Base-by-base conservation (phyloP, 2,888 invertebrate genomes). In the Linyphia triangularis region DNA sequence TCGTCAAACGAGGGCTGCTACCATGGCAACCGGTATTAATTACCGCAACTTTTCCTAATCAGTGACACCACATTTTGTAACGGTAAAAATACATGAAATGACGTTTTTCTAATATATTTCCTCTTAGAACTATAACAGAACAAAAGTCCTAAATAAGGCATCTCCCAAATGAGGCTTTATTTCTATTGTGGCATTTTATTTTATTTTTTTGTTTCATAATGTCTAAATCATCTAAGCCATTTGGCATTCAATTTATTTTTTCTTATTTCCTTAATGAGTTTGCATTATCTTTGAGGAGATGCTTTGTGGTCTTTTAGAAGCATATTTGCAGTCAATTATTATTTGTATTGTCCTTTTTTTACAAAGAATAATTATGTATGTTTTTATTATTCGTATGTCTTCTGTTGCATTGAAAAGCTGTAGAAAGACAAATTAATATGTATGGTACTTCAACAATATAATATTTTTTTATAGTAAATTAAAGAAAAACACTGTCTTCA, bases 1-100 rank as follows among this genome's bases (percentile, higher is more conserved):
- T 81, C 69, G 33, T 30, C 57, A 10, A 59, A 37, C n/a, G 24
- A 22, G 24, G n/a, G 0, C 40, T 40, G 40, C 40, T 13, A 16
- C 40, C 16, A 40, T 51, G 33, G 57, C 69, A 81, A 30, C 59
- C 37, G 16, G 28, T 19, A 33, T 81, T 81, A 81, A 81, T 81
- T 81, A 59, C 57, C 30, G 5, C 24, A 37, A 10, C 22, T 37
- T 67, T 28, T 37, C 59, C 57, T 81, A 59, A 70, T 59, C 33
- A 81, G 59, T 70, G 69, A 69, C 81, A 37, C 37, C 59, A 24
- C 33, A 59, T 40, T 79, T 51, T 24, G 79, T 78, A 57, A 79
- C 67, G 79, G 67, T 79, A 79, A 79, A 79, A 79, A 22, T 13
- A 26, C 19, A 61, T 63, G 37, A 77, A 77, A 26, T 26, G 77